Percentiles rank a stretch among this genome's conserved stretches.
phyloP scores from a whole-genome alignment of 2,113 vertebrate species.

The Propithecus coquereli region DNA sequence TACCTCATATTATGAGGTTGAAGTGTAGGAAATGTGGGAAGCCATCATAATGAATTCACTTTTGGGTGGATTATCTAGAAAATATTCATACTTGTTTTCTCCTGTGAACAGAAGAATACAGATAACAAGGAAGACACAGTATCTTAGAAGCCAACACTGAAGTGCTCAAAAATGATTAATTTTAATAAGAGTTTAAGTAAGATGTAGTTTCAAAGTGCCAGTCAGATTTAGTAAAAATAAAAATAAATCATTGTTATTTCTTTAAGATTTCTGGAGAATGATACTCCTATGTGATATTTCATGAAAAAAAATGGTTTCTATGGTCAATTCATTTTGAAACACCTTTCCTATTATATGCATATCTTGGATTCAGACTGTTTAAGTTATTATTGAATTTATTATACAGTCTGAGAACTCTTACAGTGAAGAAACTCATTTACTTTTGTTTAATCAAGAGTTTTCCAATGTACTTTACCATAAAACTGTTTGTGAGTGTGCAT shows the following conservation, averaged over 20 bases:
- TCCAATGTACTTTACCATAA: not conserved
- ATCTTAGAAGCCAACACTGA: not conserved
- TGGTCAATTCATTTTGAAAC: not conserved
- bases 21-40: not conserved
- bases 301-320: not conserved
- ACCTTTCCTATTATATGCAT: not conserved
- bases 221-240: not conserved
- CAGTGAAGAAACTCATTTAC: not conserved
- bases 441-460: not conserved
- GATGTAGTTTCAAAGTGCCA: not conserved
- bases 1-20: not conserved
- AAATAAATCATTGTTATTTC: not conserved
- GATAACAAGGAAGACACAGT: not conserved
- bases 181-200: not conserved
- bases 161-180: not conserved
- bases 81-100: not conserved
- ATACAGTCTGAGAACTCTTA: not conserved
- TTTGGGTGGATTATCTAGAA: not conserved
- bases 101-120: not conserved
- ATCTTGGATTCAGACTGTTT: not conserved
- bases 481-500: not conserved
- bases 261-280: not conserved
- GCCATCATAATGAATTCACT: not conserved
- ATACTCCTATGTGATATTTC: not conserved
- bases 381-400: not conserved